Conservation (phyloP, 2,113 vertebrate species). For the Xiphophorus maculatus region DNA sequence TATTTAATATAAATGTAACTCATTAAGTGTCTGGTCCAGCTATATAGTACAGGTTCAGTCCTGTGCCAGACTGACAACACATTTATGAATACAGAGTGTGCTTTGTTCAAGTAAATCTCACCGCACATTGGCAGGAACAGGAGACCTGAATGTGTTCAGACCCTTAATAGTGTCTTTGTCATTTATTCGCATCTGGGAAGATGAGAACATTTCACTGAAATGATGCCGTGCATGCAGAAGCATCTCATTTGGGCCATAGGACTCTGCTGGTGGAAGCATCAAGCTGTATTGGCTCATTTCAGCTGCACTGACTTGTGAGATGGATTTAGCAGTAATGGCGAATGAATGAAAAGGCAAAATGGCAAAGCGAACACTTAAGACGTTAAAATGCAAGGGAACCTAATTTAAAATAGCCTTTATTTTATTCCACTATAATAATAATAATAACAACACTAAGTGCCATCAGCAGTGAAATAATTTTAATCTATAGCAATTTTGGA, state of each 20-base stretch:
- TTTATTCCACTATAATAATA: background rate
- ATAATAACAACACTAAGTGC: background rate
- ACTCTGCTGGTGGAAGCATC: background rate
- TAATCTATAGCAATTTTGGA: background rate
- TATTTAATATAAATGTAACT: no score
- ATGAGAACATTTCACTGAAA: slow-evolving; percentile 5
- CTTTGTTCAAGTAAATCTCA: background rate
- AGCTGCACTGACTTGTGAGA: slow-evolving; percentile 3
- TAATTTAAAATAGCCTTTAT: background rate
- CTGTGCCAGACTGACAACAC: background rate
- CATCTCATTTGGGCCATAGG: slow-evolving; percentile 1
- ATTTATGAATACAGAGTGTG: background rate
- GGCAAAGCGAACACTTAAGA: background rate
- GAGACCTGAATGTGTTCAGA: background rate
- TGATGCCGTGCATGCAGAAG: background rate
- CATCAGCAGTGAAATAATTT: background rate
- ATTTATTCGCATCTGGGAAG: background rate
- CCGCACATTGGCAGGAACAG: background rate
- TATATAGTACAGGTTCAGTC: background rate
- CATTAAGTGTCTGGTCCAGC: background rate
- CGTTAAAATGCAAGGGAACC: background rate
- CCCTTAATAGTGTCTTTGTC: background rate
- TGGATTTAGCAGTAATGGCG: background rate
- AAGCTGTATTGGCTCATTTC: slow-evolving; percentile 9
- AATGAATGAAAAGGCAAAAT: slow-evolving; percentile 1